phyloP scores from a whole-genome alignment of 1,140 invertebrate genomes.

The Orchestia grillus region DNA sequence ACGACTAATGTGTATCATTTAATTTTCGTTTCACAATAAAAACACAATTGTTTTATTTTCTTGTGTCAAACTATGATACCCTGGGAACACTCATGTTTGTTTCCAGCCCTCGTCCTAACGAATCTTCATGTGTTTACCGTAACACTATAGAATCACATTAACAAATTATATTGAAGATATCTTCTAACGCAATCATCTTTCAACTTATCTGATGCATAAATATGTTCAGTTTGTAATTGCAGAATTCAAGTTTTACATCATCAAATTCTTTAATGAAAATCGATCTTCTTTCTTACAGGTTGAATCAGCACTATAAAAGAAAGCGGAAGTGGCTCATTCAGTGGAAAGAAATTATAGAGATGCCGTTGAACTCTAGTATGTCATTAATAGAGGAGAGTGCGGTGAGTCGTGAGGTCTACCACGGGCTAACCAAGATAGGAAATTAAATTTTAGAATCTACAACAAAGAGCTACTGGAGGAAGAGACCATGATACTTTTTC shows the following conservation, averaged over 20 bases:
- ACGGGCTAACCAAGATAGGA: not conserved
- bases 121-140: too few relatives aligned
- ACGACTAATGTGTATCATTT: too few relatives aligned
- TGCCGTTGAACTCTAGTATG: too few relatives aligned
- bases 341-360: not conserved
- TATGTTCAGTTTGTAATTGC: not conserved
- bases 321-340: not conserved
- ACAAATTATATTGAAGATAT: not conserved
- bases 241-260: not conserved
- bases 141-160: too few relatives aligned
- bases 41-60: too few relatives aligned
- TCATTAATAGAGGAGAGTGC: not conserved
- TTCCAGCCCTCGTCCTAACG: too few relatives aligned
- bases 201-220: not conserved
- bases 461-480: too few relatives aligned
- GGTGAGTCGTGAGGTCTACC: not conserved
- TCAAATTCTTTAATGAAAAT: not conserved
- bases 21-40: too few relatives aligned
- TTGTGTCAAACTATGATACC: too few relatives aligned
- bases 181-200: not conserved
- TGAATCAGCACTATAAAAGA: not conserved
- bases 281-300: not conserved
- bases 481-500: too few relatives aligned
- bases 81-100: too few relatives aligned
- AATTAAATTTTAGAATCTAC: not conserved